phyloP scores from a whole-genome alignment of 2,797 vertebrate genomes.

The Amniataba percoides region DNA sequence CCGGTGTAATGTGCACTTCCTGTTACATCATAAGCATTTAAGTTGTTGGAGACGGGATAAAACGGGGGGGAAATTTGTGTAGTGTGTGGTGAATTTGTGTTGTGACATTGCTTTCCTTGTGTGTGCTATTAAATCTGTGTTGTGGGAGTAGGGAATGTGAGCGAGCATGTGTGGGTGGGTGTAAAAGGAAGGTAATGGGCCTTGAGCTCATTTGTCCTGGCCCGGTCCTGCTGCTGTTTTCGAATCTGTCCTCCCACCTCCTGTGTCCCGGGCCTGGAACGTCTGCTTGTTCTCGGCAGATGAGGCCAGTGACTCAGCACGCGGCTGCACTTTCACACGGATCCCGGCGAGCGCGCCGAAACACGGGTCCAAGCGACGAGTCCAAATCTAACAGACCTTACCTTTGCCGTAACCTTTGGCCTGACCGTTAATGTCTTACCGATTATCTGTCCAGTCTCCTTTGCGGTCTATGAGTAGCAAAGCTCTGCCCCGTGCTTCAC shows the following conservation, averaged over 20 bases:
- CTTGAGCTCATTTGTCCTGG: conserved; percentile 76
- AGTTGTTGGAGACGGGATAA: conserved; percentile 42
- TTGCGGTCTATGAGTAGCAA: background rate
- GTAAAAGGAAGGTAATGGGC: conserved; percentile 74
- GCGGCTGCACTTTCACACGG: conserved; percentile 54
- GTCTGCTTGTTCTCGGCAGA: conserved; percentile 64
- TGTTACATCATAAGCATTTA: conserved; percentile 72
- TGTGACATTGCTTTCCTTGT: conserved; percentile 69
- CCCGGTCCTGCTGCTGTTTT: conserved; percentile 73
- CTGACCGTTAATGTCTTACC: background rate
- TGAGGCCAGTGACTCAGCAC: conserved; percentile 70
- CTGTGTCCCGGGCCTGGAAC: conserved; percentile 73
- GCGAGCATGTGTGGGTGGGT: conserved; percentile 70
- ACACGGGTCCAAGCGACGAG: conserved; percentile 18
- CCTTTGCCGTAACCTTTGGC: conserved; percentile 2
- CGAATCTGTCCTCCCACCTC: conserved; percentile 79
- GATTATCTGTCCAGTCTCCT: background rate
- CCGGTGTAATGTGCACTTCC: conserved; percentile 66
- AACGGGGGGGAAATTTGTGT: conserved; percentile 42
- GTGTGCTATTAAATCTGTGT: conserved; percentile 63
- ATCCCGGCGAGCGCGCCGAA: conserved; percentile 21
- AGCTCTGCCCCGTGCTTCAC: conserved; percentile 16
- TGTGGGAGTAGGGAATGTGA: conserved; percentile 68
- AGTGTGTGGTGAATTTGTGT: conserved; percentile 42
- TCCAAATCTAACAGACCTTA: background rate